phyloP scores from a whole-genome alignment of 2,888 invertebrate genomes.

The Alloscopus bannaensis region DNA sequence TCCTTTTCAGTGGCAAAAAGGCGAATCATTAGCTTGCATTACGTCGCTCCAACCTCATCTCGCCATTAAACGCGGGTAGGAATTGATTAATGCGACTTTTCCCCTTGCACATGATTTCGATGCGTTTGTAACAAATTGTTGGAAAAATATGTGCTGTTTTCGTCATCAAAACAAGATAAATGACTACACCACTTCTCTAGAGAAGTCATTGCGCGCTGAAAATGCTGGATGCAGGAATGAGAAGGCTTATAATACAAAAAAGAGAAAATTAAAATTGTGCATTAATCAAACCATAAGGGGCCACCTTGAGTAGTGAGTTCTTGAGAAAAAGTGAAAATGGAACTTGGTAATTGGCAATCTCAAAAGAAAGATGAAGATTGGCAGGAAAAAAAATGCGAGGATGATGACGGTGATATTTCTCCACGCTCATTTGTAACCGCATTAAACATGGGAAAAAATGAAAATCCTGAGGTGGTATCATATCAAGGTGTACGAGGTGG shows the following conservation, averaged over 20 bases:
- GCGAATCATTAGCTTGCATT: slow-evolving; percentile 56
- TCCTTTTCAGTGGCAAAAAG: slow-evolving; percentile 34
- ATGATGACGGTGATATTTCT: slow-evolving; percentile 18
- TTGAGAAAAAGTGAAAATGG: background rate
- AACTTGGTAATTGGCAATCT: background rate
- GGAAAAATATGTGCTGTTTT: background rate
- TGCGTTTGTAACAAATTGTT: too few relatives aligned
- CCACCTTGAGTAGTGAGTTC: too few relatives aligned
- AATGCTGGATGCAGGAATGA: too few relatives aligned
- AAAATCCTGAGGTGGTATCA: slow-evolving; percentile 24
- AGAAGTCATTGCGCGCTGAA: background rate
- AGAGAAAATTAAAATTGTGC: background rate
- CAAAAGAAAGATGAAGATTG: slow-evolving; percentile 2
- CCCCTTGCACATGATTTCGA: too few relatives aligned
- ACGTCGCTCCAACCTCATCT: background rate
- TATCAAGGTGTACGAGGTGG: slow-evolving; percentile 23
- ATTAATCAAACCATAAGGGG: slow-evolving; percentile 8
- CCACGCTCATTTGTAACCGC: slow-evolving; percentile 34
- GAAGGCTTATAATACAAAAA: background rate
- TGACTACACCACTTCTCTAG: background rate
- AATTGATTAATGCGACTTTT: slow-evolving; percentile 34
- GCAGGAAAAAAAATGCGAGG: slow-evolving; percentile 2
- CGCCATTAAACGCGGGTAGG: background rate
- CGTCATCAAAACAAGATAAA: background rate
- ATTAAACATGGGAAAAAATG: slow-evolving; percentile 43